Conservation (phyloP, 2,888 invertebrate genomes). For the Oegoconia quadripuncta region DNA sequence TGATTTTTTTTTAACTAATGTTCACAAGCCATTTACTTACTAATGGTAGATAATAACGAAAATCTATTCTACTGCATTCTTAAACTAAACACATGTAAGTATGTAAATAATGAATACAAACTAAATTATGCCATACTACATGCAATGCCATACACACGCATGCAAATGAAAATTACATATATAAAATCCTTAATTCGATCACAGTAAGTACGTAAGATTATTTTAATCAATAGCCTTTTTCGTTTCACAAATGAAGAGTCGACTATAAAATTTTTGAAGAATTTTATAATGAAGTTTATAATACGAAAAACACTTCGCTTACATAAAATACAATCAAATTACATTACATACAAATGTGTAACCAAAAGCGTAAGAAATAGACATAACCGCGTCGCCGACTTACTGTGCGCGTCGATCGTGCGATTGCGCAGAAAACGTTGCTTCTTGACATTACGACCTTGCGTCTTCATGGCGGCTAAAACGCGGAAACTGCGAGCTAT, state of each 20-base stretch:
- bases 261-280: no score
- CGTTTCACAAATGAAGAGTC: no score
- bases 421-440: not conserved
- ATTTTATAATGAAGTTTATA: no score
- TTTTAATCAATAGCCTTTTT: no score
- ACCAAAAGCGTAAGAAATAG: not conserved
- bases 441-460: not conserved
- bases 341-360: not conserved
- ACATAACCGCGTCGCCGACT: not conserved
- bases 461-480: constrained; percentile 4
- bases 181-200: no score
- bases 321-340: not conserved
- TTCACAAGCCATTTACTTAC: constrained; percentile 3
- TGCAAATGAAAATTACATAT: no score
- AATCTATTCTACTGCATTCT: not conserved
- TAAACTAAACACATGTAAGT: constrained; percentile 1
- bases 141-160: no score
- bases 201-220: no score
- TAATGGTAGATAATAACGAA: constrained; percentile 2
- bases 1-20: not conserved
- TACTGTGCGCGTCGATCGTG: not conserved
- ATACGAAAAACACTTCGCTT: not conserved
- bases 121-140: no score
- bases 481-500: constrained; percentile 30
- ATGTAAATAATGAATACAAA: no score